Evolutionary conservation across 2,113 vertebrate species (phyloP).

Genomic region (Apodemus speciosus): DNA sequence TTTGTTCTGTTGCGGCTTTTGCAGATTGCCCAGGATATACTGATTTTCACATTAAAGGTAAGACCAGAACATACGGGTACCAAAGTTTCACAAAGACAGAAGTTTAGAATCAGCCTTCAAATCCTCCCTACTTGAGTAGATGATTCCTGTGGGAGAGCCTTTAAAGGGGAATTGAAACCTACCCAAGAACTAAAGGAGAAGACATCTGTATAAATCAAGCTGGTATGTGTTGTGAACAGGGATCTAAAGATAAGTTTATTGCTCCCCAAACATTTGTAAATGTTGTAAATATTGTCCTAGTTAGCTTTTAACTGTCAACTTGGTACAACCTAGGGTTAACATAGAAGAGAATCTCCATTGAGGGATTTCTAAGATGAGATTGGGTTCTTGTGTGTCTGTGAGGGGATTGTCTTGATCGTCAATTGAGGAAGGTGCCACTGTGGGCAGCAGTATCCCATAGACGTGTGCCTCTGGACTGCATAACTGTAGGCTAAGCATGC

Average conservation of each 20-base stretch:
- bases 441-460: background rate
- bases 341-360: background rate
- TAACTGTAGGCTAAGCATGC: too few species aligned
- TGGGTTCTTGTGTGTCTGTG: background rate
- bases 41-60: background rate
- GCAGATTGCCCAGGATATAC: background rate
- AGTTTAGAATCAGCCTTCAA: background rate
- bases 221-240: background rate
- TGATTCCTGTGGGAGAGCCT: background rate
- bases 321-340: background rate
- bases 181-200: background rate
- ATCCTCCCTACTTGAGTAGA: background rate
- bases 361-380: background rate
- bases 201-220: fast-evolving
- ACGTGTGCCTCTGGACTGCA: background rate
- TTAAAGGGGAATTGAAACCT: background rate
- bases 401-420: background rate
- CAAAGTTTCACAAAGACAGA: background rate
- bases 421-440: background rate
- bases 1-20: background rate
- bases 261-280: background rate
- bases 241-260: background rate
- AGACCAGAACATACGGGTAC: background rate
- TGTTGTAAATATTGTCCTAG: background rate
- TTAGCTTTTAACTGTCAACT: background rate